Conservation (phyloP, 2,797 vertebrate genomes). For the Sus cebifrons region DNA sequence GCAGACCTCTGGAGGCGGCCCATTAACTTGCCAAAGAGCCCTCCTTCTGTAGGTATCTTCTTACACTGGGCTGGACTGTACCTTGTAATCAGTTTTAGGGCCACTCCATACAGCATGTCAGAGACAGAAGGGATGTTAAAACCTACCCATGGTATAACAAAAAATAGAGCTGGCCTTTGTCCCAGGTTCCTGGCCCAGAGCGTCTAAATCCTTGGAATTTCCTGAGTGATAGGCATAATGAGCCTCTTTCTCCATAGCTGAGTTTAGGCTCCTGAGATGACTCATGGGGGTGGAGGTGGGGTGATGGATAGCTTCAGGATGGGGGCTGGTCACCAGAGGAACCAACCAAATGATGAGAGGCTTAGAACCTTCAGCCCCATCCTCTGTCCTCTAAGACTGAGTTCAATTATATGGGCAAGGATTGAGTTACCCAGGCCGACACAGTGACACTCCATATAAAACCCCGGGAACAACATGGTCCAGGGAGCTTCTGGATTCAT, state of each 20-base stretch:
- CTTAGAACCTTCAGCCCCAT: background rate
- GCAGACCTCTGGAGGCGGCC: background rate
- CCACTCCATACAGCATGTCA: background rate
- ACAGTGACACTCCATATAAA: rapidly evolving
- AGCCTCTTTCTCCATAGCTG: background rate
- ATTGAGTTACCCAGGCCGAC: background rate
- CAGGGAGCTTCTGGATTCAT: background rate
- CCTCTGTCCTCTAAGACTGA: background rate
- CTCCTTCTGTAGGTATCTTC: background rate
- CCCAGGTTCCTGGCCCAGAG: conserved; percentile 16
- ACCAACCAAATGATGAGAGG: background rate
- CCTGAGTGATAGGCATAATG: background rate
- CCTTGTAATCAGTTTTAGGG: background rate
- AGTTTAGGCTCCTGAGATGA: background rate
- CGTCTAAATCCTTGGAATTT: conserved; percentile 29
- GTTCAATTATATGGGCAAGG: background rate
- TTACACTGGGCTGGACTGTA: background rate
- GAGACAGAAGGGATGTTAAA: background rate
- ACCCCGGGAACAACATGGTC: rapidly evolving
- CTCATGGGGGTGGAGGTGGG: too few species aligned
- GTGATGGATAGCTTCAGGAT: background rate
- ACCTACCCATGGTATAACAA: background rate
- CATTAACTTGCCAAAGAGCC: background rate
- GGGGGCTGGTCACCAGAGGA: background rate
- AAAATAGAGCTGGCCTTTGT: conserved; percentile 50